A percentile compares a stretch with the other conserved stretches of the same genome.
Evolutionary conservation across 1,140 invertebrate species (phyloP).

Genomic region (Papilio xuthus): DNA sequence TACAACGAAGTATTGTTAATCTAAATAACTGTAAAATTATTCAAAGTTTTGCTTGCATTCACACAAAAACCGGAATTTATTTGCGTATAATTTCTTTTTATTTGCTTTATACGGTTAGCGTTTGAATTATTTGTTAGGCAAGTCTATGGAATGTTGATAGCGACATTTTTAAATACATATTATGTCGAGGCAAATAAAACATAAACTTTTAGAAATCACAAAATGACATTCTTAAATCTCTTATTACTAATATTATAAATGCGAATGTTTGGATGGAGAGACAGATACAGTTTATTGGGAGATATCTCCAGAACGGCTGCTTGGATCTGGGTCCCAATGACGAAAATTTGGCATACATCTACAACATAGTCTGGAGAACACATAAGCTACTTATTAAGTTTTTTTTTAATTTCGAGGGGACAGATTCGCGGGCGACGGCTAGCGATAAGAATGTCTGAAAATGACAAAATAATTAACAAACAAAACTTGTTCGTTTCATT

Average conservation of each 20-base stretch:
- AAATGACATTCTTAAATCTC: neutral
- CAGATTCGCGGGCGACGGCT: too few species aligned
- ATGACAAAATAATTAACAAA: too few species aligned
- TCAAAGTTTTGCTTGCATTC: neutral
- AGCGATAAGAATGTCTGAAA: neutral
- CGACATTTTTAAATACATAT: neutral
- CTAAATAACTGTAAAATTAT: neutral
- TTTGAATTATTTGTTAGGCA: neutral
- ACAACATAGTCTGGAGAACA: too few species aligned
- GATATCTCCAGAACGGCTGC: too few species aligned
- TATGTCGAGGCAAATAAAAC: constrained; percentile 1
- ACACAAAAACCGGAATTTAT: neutral
- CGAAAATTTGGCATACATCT: too few species aligned
- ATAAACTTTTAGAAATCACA: neutral
- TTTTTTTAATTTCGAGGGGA: too few species aligned
- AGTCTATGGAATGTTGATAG: neutral
- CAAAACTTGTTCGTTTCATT: too few species aligned
- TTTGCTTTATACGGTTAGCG: neutral
- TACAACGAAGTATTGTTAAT: neutral
- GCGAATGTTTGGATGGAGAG: too few species aligned
- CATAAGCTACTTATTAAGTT: too few species aligned
- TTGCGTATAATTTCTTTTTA: constrained; percentile 12
- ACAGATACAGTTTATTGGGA: too few species aligned
- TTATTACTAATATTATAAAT: too few species aligned
- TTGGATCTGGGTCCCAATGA: too few species aligned